These are phyloP conservation scores for Lepidocyrtinus sp. DNA, from an alignment of 2,888 invertebrate genomes.

Conservation along the genomic window DNA sequence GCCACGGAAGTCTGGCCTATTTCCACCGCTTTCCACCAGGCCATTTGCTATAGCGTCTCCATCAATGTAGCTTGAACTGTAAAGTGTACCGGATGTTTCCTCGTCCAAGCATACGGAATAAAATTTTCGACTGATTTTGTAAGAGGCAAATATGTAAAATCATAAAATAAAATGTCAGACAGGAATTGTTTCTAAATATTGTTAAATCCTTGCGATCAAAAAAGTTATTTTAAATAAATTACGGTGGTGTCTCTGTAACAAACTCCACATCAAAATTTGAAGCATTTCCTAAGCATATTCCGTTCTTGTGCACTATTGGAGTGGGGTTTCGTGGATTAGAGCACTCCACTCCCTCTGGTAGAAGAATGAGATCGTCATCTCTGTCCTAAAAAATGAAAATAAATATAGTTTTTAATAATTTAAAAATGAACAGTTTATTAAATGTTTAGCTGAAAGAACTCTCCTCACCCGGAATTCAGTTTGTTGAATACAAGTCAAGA, in stretches of 20 bases:
- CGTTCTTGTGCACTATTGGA: conserved; percentile 43
- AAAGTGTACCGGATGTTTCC: conserved; percentile 54
- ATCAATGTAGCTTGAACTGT: conserved; percentile 51
- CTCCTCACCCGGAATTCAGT: conserved; percentile 27
- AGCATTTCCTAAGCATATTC: conserved; percentile 57
- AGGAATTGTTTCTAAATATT: conserved; percentile 3
- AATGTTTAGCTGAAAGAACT: not conserved
- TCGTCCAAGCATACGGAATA: conserved; percentile 65
- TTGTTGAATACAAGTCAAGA: conserved; percentile 31
- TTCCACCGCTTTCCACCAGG: conserved; percentile 23
- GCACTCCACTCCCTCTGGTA: conserved; percentile 37
- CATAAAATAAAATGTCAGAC: not conserved
- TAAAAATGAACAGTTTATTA: not conserved
- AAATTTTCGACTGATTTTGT: conserved; percentile 46
- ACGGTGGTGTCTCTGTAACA: conserved; percentile 29
- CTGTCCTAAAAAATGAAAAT: conserved; percentile 15
- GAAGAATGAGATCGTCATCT: conserved; percentile 5
- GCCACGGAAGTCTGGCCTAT: conserved; percentile 44
- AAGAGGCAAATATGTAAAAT: too few species aligned
- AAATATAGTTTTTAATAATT: not conserved
- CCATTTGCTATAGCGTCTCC: conserved; percentile 57
- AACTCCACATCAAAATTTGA: conserved; percentile 61
- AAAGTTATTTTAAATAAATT: not conserved
- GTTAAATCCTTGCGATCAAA: not conserved
- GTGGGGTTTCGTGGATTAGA: conserved; percentile 18